Evolutionary conservation across 2,888 invertebrate species (phyloP).

Genomic region (Aromia moschata): DNA sequence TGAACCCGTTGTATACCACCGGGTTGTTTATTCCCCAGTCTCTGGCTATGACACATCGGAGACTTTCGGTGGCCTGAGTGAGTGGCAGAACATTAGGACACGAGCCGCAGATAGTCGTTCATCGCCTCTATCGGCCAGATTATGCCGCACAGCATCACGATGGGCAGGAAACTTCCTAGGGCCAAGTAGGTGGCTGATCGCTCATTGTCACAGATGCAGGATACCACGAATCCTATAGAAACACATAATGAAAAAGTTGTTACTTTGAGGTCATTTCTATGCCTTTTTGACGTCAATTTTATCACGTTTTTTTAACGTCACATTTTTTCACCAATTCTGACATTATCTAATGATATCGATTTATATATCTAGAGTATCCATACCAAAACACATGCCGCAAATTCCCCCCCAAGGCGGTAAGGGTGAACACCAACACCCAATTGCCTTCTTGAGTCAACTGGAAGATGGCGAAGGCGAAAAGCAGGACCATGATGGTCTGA

Average conservation of each 20-base stretch:
- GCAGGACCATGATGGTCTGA: slow-evolving; percentile 81
- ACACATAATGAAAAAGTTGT: no score
- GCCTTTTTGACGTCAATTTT: no score
- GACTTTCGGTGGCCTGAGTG: slow-evolving; percentile 87
- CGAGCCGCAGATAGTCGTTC: slow-evolving; percentile 74
- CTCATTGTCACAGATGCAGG: slow-evolving; percentile 82
- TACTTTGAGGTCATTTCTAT: no score
- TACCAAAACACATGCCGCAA: slow-evolving; percentile 90
- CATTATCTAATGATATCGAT: no score
- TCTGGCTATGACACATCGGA: slow-evolving; percentile 84
- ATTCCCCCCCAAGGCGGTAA: slow-evolving; percentile 85
- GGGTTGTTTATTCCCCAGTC: slow-evolving; percentile 81
- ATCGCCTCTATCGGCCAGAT: slow-evolving; percentile 97
- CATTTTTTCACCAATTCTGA: no score
- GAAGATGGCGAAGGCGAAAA: slow-evolving; percentile 82
- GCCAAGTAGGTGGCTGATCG: slow-evolving; percentile 87
- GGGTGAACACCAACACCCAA: slow-evolving; percentile 74
- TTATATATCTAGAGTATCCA: slow-evolving; percentile 16
- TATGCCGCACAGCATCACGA: slow-evolving; percentile 87
- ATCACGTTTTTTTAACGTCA: no score
- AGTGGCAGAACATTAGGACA: slow-evolving; percentile 83
- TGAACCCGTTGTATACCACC: slow-evolving; percentile 82
- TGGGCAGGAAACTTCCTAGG: slow-evolving; percentile 85
- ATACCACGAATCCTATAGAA: slow-evolving; percentile 79
- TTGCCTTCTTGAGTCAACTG: slow-evolving; percentile 81